A percentile compares a stretch with the other conserved stretches of the same genome.
Conservation (phyloP, 1,140 invertebrate genomes). For the Samia ricini region DNA sequence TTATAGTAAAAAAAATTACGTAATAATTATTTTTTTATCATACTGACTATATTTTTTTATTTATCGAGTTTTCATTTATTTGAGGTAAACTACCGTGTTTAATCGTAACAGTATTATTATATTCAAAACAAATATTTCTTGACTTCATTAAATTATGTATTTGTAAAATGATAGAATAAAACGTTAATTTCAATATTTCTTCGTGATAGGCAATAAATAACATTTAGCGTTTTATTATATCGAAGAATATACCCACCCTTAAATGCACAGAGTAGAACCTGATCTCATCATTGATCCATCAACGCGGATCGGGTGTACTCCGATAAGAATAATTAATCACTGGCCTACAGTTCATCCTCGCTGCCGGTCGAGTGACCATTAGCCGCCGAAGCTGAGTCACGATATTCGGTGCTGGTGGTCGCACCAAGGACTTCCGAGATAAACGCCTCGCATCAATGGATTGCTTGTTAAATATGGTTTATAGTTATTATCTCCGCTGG, state of each 20-base stretch:
- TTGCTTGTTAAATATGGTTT: constrained; percentile 34
- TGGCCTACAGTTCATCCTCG: constrained; percentile 42
- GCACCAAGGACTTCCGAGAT: constrained; percentile 22
- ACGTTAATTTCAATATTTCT: too few species aligned
- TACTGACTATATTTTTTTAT: too few species aligned
- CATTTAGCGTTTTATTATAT: background rate
- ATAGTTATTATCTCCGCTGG: constrained; percentile 13
- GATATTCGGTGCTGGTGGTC: constrained; percentile 46
- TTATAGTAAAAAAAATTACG: too few species aligned
- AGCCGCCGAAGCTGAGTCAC: constrained; percentile 59
- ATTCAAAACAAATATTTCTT: too few species aligned
- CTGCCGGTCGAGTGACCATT: constrained; percentile 63
- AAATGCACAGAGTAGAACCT: constrained; percentile 23
- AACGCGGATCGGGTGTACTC: constrained; percentile 40
- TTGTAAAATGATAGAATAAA: too few species aligned
- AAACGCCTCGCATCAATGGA: constrained; percentile 31
- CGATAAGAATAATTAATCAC: constrained; percentile 73
- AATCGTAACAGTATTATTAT: too few species aligned
- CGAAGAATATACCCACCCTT: background rate
- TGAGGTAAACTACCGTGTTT: too few species aligned
- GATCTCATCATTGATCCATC: constrained; percentile 65
- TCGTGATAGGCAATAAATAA: too few species aligned
- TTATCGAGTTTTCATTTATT: too few species aligned
- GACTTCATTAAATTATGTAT: too few species aligned
- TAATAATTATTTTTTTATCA: too few species aligned